Base-by-base conservation (phyloP, 30 jellyfish, hydroid and myxozoan genomes). In the Pelagia noctiluca region DNA sequence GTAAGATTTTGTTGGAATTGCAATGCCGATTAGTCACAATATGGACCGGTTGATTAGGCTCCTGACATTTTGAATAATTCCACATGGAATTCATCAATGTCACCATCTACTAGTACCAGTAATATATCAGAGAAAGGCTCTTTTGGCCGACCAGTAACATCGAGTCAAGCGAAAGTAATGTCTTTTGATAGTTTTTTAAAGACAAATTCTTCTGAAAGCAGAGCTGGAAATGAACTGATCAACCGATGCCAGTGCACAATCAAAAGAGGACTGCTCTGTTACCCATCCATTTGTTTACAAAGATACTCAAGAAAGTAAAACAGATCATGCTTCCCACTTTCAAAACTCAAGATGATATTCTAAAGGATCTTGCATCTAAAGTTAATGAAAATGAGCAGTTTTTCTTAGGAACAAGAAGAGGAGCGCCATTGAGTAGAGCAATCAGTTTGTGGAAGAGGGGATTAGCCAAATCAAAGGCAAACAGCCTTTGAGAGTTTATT, bases 401-500 rank as follows among this genome's bases (percentile, higher is more conserved):
- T 68, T 68, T 37, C 81, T 1, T 68, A 18, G 81, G 29, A 24
- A 3, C 63, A 37, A 34, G 75, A 62, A 21, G 75, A 62, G 75
- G 36, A 19, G 75, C 75, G 35, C 75, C 75, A 2, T 33, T 62
- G 47, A 19, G 36, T 62, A 21, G 75, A 62, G 10, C 8, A 62
- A 2, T 62, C 19, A 62, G 47, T 62, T 26, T 62, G 35, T 62
- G 50, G 75, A 33, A 62, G 35, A 62, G 75, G 8, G 35, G 35
- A 33, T 62, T 37, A 62, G 35, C 36, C 75, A 62, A 62, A 62
- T 62, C 75, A 21, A 62, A 62, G 75, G 31, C 63, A 34, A 63
- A 18, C 63, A 63, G 34, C 33, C 72, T n/a, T n/a, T n/a, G n/a
- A n/a, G n/a, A n/a, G n/a, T n/a, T n/a, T n/a, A n/a, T n/a, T n/a